These are phyloP conservation scores for Meloidogyne exigua DNA, from an alignment of 1,140 invertebrate genomes.

Conservation along the genomic window DNA sequence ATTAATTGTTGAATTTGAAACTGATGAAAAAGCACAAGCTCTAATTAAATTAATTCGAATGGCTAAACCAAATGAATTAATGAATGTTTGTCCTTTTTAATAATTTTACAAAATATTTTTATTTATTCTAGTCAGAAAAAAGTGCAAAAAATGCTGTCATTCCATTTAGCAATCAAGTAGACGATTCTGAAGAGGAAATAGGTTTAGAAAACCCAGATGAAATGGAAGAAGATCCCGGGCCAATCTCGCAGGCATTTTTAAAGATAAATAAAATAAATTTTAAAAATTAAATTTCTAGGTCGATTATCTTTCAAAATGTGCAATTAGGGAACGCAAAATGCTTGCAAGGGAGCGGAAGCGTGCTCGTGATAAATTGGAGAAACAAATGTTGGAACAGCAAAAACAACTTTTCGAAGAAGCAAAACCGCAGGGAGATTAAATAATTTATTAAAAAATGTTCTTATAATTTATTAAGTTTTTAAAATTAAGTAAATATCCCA, in stretches of 20 bases:
- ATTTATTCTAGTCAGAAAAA: background rate
- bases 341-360: conserved; percentile 18
- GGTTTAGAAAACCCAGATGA: conserved; percentile 8
- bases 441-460: background rate
- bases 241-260: conserved; percentile 9
- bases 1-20: conserved; percentile 16
- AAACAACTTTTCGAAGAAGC: background rate
- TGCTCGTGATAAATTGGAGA: conserved; percentile 10
- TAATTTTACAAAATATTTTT: background rate
- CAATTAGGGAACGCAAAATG: conserved; percentile 22
- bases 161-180: background rate
- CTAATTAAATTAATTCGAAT: conserved; percentile 20
- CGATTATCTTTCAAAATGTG: conserved; percentile 20
- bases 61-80: conserved; percentile 8
- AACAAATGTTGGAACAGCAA: conserved; percentile 9
- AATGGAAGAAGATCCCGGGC: conserved; percentile 4
- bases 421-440: background rate
- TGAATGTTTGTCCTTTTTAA: background rate
- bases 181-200: conserved; percentile 10
- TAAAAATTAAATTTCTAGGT: background rate
- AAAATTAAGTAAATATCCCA: too few species aligned
- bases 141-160: background rate
- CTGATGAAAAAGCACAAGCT: background rate
- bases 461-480: too few species aligned
- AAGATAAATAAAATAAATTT: background rate